Conservation (phyloP, 2,797 vertebrate genomes). For the Tauraco hartlaubi region DNA sequence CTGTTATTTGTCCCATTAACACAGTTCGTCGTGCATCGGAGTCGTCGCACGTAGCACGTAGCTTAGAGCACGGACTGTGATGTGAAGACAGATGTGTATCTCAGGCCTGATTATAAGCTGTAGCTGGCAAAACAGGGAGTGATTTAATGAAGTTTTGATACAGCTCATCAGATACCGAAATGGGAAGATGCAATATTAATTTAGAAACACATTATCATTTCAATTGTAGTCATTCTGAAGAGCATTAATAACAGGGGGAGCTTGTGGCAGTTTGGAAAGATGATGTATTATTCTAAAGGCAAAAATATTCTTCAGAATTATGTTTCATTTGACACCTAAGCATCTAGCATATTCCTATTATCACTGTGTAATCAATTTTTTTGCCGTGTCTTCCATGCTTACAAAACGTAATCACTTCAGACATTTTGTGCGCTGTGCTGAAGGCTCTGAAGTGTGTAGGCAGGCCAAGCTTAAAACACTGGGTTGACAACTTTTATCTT, state of each 20-base stretch:
- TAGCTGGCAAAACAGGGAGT: slow-evolving; percentile 60
- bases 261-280: slow-evolving; percentile 52
- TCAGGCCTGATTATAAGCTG: slow-evolving; percentile 7
- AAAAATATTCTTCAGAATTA: slow-evolving; percentile 63
- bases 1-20: slow-evolving; percentile 36
- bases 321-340: slow-evolving; percentile 70
- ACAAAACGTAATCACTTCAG: slow-evolving; percentile 25
- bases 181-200: slow-evolving; percentile 75
- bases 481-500: slow-evolving; percentile 11
- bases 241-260: slow-evolving; percentile 67
- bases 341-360: slow-evolving; percentile 51
- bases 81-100: background rate
- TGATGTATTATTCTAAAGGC: slow-evolving; percentile 67
- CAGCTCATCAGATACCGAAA: slow-evolving; percentile 76
- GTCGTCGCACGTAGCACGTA: accelerated
- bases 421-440: background rate
- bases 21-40: background rate
- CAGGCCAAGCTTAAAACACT: background rate
- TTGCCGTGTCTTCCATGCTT: background rate
- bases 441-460: background rate
- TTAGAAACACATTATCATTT: slow-evolving; percentile 74
- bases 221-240: slow-evolving; percentile 62
- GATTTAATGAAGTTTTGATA: slow-evolving; percentile 78
- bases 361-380: slow-evolving; percentile 47
- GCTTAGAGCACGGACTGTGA: background rate